Base-by-base conservation (phyloP, 2,888 invertebrate species). In the Aphodius granarius region DNA sequence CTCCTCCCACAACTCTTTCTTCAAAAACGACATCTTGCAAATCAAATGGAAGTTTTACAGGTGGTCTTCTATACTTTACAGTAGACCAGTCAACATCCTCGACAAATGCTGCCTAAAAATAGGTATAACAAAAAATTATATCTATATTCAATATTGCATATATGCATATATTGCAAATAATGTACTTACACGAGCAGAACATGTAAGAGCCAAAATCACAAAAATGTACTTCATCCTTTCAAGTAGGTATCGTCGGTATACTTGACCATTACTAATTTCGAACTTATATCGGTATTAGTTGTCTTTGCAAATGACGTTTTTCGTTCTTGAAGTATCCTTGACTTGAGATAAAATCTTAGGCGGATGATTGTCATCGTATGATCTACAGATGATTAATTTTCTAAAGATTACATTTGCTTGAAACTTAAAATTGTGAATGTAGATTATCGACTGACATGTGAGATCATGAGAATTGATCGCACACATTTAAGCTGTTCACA, bases 1-100 rank as follows among this genome's bases (percentile, higher is more conserved):
- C 19, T 5, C 72, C 72, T 16, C 72, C 72, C 16, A 72, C 72
- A 43, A 72, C 62, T 18, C 72, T 62, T 19, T 62, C 17, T 19
- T 62, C 20, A n/a, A 20, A 9, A 0, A 72, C n/a, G 9, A 72
- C 4, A 18, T 20, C 18, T 43, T 72, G 62, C 19, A 63, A 62
- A 15, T 15, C 66, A 43, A 19, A 73, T 17, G 73, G 73, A 15
- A 71, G 2, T 9, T 62, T 17, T 17, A 71, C 9, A 9, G n/a
- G 21, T 0, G 64, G 19, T 15, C 63, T 63, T 2, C 63, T 21
- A 16, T 16, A 64, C 23, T 64, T 75, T 5, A 75, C 71, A 5
- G n/a, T 71, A 16, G 65, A 65, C 74, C 74, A 75, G 16, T 75
- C 74, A 23, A 75, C 62, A 23, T 23, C 23, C 23, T 23, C 23